These are phyloP conservation scores for Synergus japonicus DNA, from an alignment of 2,888 invertebrate species.

Conservation along the genomic window DNA sequence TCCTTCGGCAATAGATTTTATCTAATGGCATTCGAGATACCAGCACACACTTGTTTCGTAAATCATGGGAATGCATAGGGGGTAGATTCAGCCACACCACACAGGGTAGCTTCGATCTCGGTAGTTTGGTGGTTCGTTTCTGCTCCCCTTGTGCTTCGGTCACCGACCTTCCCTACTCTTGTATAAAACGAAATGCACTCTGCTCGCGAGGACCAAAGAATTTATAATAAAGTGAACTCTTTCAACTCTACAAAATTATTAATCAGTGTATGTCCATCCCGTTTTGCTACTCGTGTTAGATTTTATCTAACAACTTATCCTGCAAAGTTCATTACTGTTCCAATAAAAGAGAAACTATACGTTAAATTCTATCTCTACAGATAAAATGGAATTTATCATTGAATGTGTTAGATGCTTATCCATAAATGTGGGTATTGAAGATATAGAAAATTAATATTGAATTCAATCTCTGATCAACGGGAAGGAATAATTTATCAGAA, in stretches of 20 bases:
- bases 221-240: not conserved
- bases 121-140: slow-evolving; percentile 39
- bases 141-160: slow-evolving; percentile 36
- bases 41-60: slow-evolving; percentile 39
- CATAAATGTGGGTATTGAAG: too few relatives aligned
- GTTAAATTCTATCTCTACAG: too few relatives aligned
- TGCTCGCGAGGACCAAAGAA: not conserved
- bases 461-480: not conserved
- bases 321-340: too few relatives aligned
- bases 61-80: slow-evolving; percentile 40
- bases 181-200: slow-evolving; percentile 14
- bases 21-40: slow-evolving; percentile 39
- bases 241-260: not conserved
- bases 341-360: too few relatives aligned
- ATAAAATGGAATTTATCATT: too few relatives aligned
- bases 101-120: slow-evolving; percentile 39
- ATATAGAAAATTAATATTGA: too few relatives aligned
- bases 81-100: slow-evolving; percentile 23
- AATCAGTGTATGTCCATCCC: too few relatives aligned
- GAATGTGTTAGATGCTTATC: too few relatives aligned
- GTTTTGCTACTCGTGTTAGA: too few relatives aligned
- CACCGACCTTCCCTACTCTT: slow-evolving; percentile 38
- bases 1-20: slow-evolving; percentile 34
- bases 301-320: too few relatives aligned
- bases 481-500: not conserved